Percentiles rank a stretch among this genome's conserved stretches.
Evolutionary conservation across 2,888 invertebrate species (phyloP).

Genomic region (Macrophya alboannulata): DNA sequence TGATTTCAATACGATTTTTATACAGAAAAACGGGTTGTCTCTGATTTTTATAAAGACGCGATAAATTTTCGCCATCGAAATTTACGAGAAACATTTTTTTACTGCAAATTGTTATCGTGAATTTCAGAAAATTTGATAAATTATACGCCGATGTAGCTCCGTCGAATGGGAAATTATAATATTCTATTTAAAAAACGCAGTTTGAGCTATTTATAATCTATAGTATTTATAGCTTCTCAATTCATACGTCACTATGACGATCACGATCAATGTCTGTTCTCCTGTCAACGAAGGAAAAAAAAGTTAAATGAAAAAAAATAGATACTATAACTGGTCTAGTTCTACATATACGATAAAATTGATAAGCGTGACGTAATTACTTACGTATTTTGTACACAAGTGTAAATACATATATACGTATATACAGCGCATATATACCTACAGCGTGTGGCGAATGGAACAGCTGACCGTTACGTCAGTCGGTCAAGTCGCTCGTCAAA

Average conservation of each 20-base stretch:
- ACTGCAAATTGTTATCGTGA: too few relatives aligned
- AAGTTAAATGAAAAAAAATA: neutral
- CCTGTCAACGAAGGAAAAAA: neutral
- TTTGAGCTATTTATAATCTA: neutral
- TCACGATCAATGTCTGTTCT: neutral
- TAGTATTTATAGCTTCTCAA: neutral
- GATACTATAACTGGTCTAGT: neutral
- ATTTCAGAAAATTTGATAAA: too few relatives aligned
- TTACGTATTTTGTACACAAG: neutral
- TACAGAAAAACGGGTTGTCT: neutral
- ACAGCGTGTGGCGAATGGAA: neutral
- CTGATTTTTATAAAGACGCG: too few relatives aligned
- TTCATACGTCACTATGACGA: conserved; percentile 21
- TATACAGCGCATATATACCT: neutral
- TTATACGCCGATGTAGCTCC: too few relatives aligned
- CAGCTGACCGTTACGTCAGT: conserved; percentile 11
- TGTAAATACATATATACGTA: neutral
- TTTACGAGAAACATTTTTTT: too few relatives aligned
- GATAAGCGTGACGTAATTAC: conserved; percentile 1
- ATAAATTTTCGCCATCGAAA: too few relatives aligned
- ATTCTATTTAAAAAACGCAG: neutral
- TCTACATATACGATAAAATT: neutral
- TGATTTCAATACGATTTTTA: conserved; percentile 11
- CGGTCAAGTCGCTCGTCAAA: neutral
- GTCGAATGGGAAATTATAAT: neutral